A percentile compares a stretch with the other conserved stretches of the same genome.
These are phyloP conservation scores for Ondatra zibethicus DNA, from an alignment of 2,113 vertebrate genomes.

Conservation along the genomic window DNA sequence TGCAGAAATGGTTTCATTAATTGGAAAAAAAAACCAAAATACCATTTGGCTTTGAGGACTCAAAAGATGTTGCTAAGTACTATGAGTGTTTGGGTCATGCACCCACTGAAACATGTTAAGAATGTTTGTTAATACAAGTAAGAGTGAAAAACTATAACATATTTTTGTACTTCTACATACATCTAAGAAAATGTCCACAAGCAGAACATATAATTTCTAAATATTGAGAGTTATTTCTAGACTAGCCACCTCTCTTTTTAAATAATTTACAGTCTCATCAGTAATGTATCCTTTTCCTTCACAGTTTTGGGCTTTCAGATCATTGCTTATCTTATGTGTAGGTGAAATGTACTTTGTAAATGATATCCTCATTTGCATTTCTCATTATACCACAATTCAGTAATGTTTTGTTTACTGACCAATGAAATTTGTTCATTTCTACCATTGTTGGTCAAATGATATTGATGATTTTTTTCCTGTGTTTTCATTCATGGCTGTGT, in stretches of 20 bases:
- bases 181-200: conserved; percentile 6
- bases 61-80: neutral
- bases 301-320: neutral
- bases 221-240: neutral
- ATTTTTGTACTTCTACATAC: neutral
- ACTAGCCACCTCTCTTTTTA: neutral
- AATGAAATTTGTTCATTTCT: neutral
- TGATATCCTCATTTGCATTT: neutral
- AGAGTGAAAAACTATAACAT: neutral
- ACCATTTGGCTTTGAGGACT: neutral
- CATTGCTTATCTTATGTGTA: neutral
- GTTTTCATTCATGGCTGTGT: neutral
- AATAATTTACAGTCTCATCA: neutral
- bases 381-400: neutral
- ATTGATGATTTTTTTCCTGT: neutral
- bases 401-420: neutral
- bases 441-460: neutral
- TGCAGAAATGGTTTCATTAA: neutral
- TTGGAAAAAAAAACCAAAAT: neutral
- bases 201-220: neutral
- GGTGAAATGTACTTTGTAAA: neutral
- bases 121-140: neutral
- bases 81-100: neutral
- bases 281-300: neutral
- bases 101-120: neutral